A percentile compares a stretch with the other conserved stretches of the same genome.
These are phyloP conservation scores for Nycticryphes semicollaris DNA, from an alignment of 2,113 vertebrate species.

Conservation along the genomic window DNA sequence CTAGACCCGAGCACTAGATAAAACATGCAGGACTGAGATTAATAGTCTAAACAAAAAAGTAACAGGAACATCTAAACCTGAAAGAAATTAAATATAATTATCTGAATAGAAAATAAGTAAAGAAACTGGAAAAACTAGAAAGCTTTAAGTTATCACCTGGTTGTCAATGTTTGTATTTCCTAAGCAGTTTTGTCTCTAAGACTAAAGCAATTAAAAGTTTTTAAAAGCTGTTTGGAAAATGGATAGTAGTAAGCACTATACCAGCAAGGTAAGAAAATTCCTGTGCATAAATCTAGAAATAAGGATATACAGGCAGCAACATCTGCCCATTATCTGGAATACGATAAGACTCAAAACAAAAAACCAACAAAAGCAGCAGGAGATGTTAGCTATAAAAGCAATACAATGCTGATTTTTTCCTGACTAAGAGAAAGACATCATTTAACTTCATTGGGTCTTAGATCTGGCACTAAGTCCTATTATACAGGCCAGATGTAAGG, in stretches of 20 bases:
- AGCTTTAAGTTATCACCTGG: not conserved
- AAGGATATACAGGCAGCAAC: constrained; percentile 47
- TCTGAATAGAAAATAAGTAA: not conserved
- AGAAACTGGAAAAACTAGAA: not conserved
- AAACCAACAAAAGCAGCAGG: constrained; percentile 21
- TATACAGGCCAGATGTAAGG: constrained; percentile 59
- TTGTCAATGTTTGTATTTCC: not conserved
- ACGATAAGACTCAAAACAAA: not conserved
- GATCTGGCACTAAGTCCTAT: constrained; percentile 43
- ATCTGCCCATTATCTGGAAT: constrained; percentile 50
- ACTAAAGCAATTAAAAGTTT: constrained; percentile 26
- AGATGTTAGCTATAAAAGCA: constrained; percentile 47
- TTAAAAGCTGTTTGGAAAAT: not conserved
- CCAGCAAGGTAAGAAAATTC: constrained; percentile 20
- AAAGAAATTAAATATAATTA: not conserved
- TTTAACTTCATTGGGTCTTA: constrained; percentile 60
- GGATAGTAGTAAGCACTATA: not conserved
- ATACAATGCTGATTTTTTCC: constrained; percentile 37
- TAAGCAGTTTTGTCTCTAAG: not conserved
- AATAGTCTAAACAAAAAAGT: not conserved
- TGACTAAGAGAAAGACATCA: constrained; percentile 68
- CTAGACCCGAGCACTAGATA: not conserved
- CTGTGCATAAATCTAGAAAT: constrained; percentile 48
- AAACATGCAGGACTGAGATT: not conserved
- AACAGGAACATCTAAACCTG: not conserved